Conservation (phyloP, 2,797 vertebrate species). For the Prunella strophiata region DNA sequence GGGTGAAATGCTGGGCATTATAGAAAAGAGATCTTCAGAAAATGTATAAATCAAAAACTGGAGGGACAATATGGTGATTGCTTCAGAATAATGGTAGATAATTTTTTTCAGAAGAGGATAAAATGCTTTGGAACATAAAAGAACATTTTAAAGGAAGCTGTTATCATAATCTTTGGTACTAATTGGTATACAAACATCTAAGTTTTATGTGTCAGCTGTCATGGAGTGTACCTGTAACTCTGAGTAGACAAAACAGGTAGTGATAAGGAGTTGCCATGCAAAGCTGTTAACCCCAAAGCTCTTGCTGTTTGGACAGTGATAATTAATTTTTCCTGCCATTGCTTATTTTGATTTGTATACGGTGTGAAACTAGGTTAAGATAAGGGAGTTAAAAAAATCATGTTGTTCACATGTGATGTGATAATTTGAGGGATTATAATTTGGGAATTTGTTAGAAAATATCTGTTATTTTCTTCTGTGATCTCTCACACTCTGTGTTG, state of each 20-base stretch:
- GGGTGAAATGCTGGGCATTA: not conserved
- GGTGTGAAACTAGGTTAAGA: not conserved
- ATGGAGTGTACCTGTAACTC: fast-evolving
- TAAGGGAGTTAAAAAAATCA: not conserved
- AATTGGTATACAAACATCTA: not conserved
- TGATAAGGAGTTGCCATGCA: not conserved
- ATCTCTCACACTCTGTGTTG: fast-evolving
- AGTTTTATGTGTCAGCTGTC: not conserved
- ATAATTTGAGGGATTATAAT: not conserved
- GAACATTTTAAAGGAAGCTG: not conserved
- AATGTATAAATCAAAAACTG: not conserved
- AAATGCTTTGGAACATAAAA: not conserved
- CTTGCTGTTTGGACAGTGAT: not conserved
- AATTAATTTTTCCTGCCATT: not conserved
- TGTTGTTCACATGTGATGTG: not conserved
- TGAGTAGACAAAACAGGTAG: not conserved
- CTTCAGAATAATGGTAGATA: not conserved
- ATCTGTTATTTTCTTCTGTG: not conserved
- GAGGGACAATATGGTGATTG: not conserved
- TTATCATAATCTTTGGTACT: not conserved
- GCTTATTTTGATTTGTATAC: not conserved
- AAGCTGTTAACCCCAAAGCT: not conserved
- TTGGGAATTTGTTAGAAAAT: not conserved
- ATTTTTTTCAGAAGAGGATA: not conserved
- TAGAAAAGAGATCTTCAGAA: not conserved